Percentiles rank a stretch among this genome's conserved stretches.
phyloP scores from a whole-genome alignment of 1,140 invertebrate species.

The Monochamus saltuarius region DNA sequence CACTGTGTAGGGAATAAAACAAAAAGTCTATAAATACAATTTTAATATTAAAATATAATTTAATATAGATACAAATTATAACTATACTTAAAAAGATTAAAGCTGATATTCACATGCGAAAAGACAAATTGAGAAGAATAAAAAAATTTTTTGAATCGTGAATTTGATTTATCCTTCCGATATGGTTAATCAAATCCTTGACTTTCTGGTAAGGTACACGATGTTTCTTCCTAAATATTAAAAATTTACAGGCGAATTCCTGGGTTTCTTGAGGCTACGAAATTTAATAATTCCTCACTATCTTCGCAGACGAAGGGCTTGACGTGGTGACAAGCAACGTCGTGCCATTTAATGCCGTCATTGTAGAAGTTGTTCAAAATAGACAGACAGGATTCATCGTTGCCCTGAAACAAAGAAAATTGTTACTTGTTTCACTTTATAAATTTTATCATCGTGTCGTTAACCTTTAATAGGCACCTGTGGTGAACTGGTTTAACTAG shows the following conservation, averaged over 20 bases:
- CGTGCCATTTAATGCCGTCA: conserved; percentile 90
- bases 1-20: too few species aligned
- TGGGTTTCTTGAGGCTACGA: conserved; percentile 82
- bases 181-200: background rate
- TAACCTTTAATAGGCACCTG: too few species aligned
- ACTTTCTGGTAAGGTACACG: conserved; percentile 10
- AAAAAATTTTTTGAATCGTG: background rate
- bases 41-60: conserved; percentile 39
- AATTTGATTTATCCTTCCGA: background rate
- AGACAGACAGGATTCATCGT: conserved; percentile 86
- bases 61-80: conserved; percentile 38
- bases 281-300: conserved; percentile 88
- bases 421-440: too few species aligned
- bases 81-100: conserved; percentile 28
- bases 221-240: conserved; percentile 3
- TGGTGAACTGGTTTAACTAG: conserved; percentile 10
- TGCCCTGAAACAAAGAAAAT: conserved; percentile 60
- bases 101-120: conserved; percentile 35
- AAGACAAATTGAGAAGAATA: too few species aligned
- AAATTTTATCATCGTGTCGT: too few species aligned
- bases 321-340: conserved; percentile 86
- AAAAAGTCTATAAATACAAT: conserved; percentile 8
- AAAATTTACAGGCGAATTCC: conserved; percentile 72
- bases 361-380: conserved; percentile 92
- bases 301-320: conserved; percentile 93